These are phyloP conservation scores for Sceloporus undulatus DNA, from an alignment of 2,113 vertebrate species.

Conservation along the genomic window DNA sequence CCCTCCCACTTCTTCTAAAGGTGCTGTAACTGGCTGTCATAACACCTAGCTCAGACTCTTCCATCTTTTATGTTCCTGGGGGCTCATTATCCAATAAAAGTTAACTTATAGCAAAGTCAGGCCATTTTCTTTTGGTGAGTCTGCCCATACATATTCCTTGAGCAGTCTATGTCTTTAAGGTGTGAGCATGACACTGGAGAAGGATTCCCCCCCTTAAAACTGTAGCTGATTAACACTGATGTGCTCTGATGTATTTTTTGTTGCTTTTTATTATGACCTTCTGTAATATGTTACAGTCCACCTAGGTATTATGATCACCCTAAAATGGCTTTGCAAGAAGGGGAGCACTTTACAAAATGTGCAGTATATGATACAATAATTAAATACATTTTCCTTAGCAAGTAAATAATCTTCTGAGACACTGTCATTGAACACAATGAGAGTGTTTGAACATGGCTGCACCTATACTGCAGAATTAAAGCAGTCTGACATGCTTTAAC, in stretches of 20 bases:
- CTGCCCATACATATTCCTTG: slow-evolving; percentile 16
- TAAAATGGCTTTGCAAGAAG: neutral
- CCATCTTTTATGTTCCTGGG: slow-evolving; percentile 17
- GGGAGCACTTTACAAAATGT: neutral
- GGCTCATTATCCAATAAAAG: slow-evolving; percentile 23
- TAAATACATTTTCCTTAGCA: slow-evolving; percentile 1
- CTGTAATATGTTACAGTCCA: neutral
- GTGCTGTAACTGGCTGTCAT: slow-evolving; percentile 1
- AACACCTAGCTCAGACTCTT: slow-evolving; percentile 27
- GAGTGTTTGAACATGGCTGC: neutral
- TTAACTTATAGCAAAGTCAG: slow-evolving; percentile 1
- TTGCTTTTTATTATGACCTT: neutral
- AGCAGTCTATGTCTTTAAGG: neutral
- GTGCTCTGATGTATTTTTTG: neutral
- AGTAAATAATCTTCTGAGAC: neutral
- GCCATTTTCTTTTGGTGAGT: neutral
- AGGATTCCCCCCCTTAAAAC: neutral
- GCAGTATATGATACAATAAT: neutral
- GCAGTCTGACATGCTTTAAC: too few relatives aligned
- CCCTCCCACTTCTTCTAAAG: neutral
- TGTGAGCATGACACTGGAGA: neutral
- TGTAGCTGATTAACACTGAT: neutral
- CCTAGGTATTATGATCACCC: neutral
- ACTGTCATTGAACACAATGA: neutral
- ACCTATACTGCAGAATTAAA: neutral